Conservation (phyloP, 1,140 invertebrate genomes). For the Lutraria rhynchaena region DNA sequence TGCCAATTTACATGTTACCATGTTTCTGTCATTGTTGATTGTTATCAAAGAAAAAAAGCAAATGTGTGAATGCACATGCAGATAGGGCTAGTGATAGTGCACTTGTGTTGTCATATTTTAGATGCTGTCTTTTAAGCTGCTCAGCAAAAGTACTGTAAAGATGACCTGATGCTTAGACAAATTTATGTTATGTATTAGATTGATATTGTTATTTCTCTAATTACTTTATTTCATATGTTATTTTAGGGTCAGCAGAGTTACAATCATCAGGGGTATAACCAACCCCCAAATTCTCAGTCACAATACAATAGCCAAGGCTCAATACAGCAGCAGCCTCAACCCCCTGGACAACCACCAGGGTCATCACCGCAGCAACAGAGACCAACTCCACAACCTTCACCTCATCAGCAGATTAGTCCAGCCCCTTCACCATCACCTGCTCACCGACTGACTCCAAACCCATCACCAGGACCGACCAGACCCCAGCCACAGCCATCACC, state of each 20-base stretch:
- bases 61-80: too few species aligned
- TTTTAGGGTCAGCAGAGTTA: slow-evolving; percentile 46
- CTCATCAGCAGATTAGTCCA: slow-evolving; percentile 54
- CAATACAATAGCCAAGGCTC: slow-evolving; percentile 43
- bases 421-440: slow-evolving; percentile 49
- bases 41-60: too few species aligned
- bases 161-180: too few species aligned
- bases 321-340: slow-evolving; percentile 49
- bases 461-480: slow-evolving; percentile 40
- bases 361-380: slow-evolving; percentile 57
- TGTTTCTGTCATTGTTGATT: too few species aligned
- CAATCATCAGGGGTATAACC: slow-evolving; percentile 42
- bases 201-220: too few species aligned
- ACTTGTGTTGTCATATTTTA: too few species aligned
- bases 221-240: neutral
- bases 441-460: slow-evolving; percentile 36
- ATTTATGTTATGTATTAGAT: too few species aligned
- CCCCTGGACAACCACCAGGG: slow-evolving; percentile 46
- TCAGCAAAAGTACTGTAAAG: too few species aligned
- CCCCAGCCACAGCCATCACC: slow-evolving; percentile 39
- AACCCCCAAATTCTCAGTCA: slow-evolving; percentile 39
- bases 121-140: too few species aligned
- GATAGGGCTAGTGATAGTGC: too few species aligned
- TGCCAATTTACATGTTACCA: too few species aligned
- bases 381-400: slow-evolving; percentile 56